Evolutionary conservation across 2,113 vertebrate genomes (phyloP), one percentile per base, ranked within the genome.

Genomic region (Pomatostomus ruficeps): DNA sequence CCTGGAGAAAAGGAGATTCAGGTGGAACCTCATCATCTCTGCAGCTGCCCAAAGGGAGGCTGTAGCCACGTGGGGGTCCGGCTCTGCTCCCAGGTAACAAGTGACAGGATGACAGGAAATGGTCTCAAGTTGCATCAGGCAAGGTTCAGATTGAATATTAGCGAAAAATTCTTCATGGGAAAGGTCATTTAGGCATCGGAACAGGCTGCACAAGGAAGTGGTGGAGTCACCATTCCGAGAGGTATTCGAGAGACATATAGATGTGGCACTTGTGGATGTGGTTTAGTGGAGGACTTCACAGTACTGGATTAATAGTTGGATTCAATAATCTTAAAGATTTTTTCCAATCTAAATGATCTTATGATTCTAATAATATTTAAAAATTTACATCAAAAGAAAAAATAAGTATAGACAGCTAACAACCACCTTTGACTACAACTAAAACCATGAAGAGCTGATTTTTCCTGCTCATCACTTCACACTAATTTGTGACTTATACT

Each of bases 21-120:
- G 7, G 1, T 1, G 3, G 13, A 2, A 43, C 6, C 11, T 66
- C 35, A 31, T 6, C 0, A 2, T 36, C 40, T 23, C 26, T 48
- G 43, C 23, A 71, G 3, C 8, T 85, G 8, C 21, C 8, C 71
- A 51, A 48, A 10, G 62, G 19, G 6, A 65, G 23, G 7, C 0
- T 25, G 13, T 5, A 36, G 24, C 9, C 21, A 70, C 7, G 8
- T 15, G 40, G 24, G 22, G 19, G 16, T 23, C 0, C 0, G 21
- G 14, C 19, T 75, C 19, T 52, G 36, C 12, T 48, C 18, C 29
- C 49, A 40, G 4, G 24, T 7, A 45, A 71, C 16, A 35, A 79
- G 31, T 4, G 10, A 36, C 10, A 70, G 40, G 4, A 26, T 0
- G 3, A 29, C 19, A 36, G 14, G 13, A 67, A 85, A 85, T 3